These are phyloP conservation scores for Rhinopomastus cyanomelas DNA, from an alignment of 2,113 vertebrate species.

Conservation along the genomic window DNA sequence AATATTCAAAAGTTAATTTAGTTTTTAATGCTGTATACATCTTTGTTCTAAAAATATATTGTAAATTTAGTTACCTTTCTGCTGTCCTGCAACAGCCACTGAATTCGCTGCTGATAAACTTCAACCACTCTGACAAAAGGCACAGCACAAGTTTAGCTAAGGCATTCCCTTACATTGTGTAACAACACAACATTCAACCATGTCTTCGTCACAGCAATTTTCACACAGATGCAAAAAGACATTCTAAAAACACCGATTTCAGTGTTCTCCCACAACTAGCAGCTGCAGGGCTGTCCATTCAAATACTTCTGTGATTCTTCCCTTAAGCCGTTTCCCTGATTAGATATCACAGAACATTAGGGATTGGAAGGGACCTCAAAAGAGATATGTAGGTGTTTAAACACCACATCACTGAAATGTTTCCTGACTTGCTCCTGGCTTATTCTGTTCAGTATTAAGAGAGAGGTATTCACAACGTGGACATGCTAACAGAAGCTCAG, in stretches of 20 bases:
- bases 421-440: not conserved
- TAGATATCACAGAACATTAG: too few relatives aligned
- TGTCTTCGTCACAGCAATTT: not conserved
- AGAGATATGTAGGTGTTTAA: not conserved
- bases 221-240: not conserved
- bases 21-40: not conserved
- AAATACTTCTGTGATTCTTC: not conserved
- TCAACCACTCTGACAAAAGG: constrained; percentile 74
- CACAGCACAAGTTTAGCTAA: not conserved
- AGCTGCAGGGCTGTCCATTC: not conserved
- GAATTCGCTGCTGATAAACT: constrained; percentile 73
- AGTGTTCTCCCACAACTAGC: not conserved
- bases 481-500: not conserved
- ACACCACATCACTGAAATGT: not conserved
- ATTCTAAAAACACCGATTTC: not conserved
- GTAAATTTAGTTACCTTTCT: constrained; percentile 77
- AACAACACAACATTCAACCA: not conserved
- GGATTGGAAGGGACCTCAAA: too few relatives aligned
- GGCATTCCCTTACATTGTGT: not conserved
- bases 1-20: not conserved
- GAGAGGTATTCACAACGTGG: not conserved
- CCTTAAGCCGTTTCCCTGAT: not conserved
- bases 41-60: not conserved
- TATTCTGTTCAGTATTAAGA: not conserved
- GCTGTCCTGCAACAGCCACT: constrained; percentile 79